Evolutionary conservation across 92 coral and sea anemone species (phyloP).

Genomic region (Phenganax subtilis): DNA sequence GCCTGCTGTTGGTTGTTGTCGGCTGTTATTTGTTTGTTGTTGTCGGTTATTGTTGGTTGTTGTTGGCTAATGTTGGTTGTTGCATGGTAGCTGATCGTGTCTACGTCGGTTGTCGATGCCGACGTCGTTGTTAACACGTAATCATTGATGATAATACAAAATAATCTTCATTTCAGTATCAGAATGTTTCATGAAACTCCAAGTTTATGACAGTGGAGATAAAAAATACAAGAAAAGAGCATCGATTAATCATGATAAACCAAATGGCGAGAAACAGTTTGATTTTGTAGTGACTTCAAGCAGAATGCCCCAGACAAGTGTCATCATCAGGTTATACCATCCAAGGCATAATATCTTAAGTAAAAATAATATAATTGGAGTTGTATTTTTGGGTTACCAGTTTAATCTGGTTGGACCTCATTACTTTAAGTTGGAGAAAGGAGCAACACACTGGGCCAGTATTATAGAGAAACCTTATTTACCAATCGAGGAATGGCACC

Average conservation of each 20-base stretch:
- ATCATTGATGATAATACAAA: not conserved
- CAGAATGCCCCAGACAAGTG: constrained; percentile 73
- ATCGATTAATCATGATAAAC: constrained; percentile 55
- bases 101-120: not conserved
- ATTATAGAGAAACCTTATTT: constrained; percentile 83
- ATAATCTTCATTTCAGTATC: not conserved
- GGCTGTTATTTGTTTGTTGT: too few relatives aligned
- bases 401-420: constrained; percentile 46
- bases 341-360: constrained; percentile 46
- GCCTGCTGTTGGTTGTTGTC: too few relatives aligned
- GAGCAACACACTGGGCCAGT: constrained; percentile 92
- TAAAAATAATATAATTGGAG: constrained; percentile 58
- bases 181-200: constrained; percentile 84
- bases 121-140: not conserved
- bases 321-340: constrained; percentile 69
- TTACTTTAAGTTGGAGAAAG: constrained; percentile 51
- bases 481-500: constrained; percentile 82
- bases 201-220: constrained; percentile 57
- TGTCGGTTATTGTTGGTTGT: too few relatives aligned
- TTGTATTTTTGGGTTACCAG: constrained; percentile 73
- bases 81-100: not conserved
- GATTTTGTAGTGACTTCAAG: constrained; percentile 68
- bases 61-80: too few relatives aligned
- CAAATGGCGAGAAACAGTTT: constrained; percentile 63
- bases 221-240: constrained; percentile 61